A percentile compares a stretch with the other conserved stretches of the same genome.
Evolutionary conservation across 2,888 invertebrate genomes (phyloP).

Genomic region (Morpho helenor): DNA sequence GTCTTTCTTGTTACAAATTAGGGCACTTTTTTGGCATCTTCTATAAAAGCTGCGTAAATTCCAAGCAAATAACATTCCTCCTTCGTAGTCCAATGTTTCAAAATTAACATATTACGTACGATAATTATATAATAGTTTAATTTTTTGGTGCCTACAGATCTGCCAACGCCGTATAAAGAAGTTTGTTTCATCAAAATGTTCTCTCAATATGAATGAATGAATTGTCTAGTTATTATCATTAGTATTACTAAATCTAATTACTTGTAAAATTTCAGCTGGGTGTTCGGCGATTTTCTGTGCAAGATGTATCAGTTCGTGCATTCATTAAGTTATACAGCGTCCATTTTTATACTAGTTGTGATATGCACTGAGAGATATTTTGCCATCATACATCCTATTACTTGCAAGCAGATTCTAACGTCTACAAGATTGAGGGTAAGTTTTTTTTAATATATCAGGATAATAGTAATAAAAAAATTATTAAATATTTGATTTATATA

Average conservation of each 20-base stretch:
- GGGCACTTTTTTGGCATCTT: too few relatives aligned
- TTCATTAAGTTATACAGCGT: slow-evolving; percentile 93
- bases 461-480: too few relatives aligned
- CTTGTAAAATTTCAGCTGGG: slow-evolving; percentile 82
- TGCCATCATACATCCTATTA: slow-evolving; percentile 91
- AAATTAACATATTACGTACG: too few relatives aligned
- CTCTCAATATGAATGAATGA: neutral
- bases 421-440: slow-evolving; percentile 86
- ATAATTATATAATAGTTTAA: too few relatives aligned
- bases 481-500: too few relatives aligned
- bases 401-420: slow-evolving; percentile 90
- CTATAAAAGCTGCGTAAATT: too few relatives aligned
- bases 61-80: too few relatives aligned
- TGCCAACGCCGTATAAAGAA: too few relatives aligned
- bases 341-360: slow-evolving; percentile 92
- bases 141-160: too few relatives aligned
- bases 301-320: slow-evolving; percentile 95
- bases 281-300: slow-evolving; percentile 91
- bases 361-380: slow-evolving; percentile 93
- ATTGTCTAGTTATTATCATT: neutral
- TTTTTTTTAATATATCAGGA: slow-evolving; percentile 21
- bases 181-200: too few relatives aligned
- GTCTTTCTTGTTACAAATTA: too few relatives aligned
- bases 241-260: neutral
- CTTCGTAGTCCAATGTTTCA: too few relatives aligned